Evolutionary conservation across 2,888 invertebrate genomes (phyloP), one percentile per base, ranked within the genome.

Genomic region (Troides aeacus): DNA sequence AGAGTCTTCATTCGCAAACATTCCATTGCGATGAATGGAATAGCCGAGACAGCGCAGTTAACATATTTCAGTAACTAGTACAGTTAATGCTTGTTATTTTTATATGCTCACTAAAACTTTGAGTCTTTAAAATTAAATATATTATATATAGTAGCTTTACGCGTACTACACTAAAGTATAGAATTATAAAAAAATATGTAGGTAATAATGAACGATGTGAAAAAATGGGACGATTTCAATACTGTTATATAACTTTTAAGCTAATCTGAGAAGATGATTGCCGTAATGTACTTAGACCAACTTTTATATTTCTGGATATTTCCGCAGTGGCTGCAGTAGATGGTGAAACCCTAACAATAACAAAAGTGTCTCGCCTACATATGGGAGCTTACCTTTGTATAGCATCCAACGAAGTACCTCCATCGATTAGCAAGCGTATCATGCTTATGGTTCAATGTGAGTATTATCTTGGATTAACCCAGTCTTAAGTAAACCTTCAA

Each of bases 341-440:
- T 81, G 97, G 97, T 3, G 97, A 97, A 84, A 94, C 96, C 68
- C 92, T 98, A 80, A 96, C 96, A 79, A 96, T 98, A 79, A 95
- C 95, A 70, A 97, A 97, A 93, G 97, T 98, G 76, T 97, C 97
- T 79, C 94, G 98, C 62, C 94, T 97, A 73, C 97, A 97, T 86
- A 98, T 98, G 97, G 98, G 97, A 36, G 96, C 97, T 50, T 98
- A 98, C 89, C 93, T 98, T 73, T 98, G 98, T 90, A 97, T 98
- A 75, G 98, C 98, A 18, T 97, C 97, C 70, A 98, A 98, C 85
- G 97, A 97, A 70, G 97, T 98, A 46, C 97, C 97, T 42, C 98
- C 98, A 15, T 97, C 97, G 64, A 97, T 97, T 81, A 97, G 97
- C 90, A 96, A 97, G 86, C 93, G 96, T 78, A 96, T 97, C 74